A percentile compares a stretch with the other conserved stretches of the same genome.
Conservation (phyloP, 2,113 vertebrate species). For the Python bivittatus region DNA sequence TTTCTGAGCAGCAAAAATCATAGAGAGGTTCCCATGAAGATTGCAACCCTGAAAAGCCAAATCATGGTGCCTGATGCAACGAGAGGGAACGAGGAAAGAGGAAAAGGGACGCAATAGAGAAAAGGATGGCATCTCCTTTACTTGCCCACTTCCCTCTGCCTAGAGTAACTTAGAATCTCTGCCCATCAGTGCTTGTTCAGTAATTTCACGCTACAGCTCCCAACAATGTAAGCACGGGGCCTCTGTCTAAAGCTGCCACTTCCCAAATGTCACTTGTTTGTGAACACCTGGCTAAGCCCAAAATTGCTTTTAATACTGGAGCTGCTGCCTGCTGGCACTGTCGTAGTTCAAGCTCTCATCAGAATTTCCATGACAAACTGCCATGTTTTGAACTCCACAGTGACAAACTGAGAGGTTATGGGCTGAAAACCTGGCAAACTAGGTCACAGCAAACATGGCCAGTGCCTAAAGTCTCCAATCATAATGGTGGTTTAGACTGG, state of each 20-base stretch:
- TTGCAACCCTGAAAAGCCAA: neutral
- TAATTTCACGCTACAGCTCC: slow-evolving; percentile 73
- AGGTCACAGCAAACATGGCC: slow-evolving; percentile 25
- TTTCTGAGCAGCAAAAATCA: neutral
- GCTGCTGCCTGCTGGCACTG: slow-evolving; percentile 42
- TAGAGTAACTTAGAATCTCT: slow-evolving; percentile 1
- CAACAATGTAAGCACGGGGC: slow-evolving; percentile 60
- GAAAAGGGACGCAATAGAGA: neutral
- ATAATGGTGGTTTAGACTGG: neutral
- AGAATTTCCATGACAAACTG: slow-evolving; percentile 32
- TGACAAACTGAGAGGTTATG: neutral
- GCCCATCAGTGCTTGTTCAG: slow-evolving; percentile 54
- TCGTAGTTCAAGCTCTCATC: slow-evolving; percentile 19
- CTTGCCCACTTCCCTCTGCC: slow-evolving; percentile 16
- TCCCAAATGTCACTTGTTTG: slow-evolving; percentile 73
- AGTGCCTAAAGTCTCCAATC: neutral
- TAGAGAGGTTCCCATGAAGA: neutral
- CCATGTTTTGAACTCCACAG: neutral
- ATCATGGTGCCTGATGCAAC: neutral
- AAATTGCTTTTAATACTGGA: slow-evolving; percentile 72
- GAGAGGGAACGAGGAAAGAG: neutral
- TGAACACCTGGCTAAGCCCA: slow-evolving; percentile 72
- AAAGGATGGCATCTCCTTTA: slow-evolving; percentile 55
- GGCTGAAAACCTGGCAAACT: neutral
- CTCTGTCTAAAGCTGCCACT: slow-evolving; percentile 56